These are phyloP conservation scores for Melieria crassipennis DNA, from an alignment of 2,888 invertebrate genomes.

Conservation along the genomic window DNA sequence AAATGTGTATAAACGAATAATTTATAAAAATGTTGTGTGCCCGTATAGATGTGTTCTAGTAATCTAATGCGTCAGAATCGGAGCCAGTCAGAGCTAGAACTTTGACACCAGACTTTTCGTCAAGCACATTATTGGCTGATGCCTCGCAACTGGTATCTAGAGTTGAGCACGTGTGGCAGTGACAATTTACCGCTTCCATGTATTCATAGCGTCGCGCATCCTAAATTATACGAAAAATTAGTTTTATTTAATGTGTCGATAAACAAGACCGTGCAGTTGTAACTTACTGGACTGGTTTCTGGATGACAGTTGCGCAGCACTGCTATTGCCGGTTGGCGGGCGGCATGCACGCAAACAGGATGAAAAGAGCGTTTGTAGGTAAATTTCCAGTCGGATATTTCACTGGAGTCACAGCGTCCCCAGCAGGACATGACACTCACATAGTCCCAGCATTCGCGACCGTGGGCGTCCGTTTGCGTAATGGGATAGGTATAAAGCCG, in stretches of 20 bases:
- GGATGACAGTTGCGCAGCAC: constrained; percentile 80
- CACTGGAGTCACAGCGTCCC: constrained; percentile 85
- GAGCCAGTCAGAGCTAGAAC: constrained; percentile 60
- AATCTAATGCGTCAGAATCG: constrained; percentile 60
- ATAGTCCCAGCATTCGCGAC: constrained; percentile 78
- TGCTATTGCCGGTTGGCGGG: constrained; percentile 73
- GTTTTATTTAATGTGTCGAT: constrained; percentile 18
- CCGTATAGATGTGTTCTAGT: constrained; percentile 44
- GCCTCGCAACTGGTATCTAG: constrained; percentile 79
- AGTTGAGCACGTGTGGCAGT: constrained; percentile 77
- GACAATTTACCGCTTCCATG: constrained; percentile 81
- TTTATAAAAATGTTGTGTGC: background rate
- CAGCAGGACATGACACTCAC: constrained; percentile 82
- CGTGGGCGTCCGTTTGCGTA: constrained; percentile 67
- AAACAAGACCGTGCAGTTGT: constrained; percentile 54
- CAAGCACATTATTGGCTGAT: constrained; percentile 62
- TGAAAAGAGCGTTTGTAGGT: constrained; percentile 87
- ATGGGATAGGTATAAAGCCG: constrained; percentile 75
- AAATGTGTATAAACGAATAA: constrained; percentile 2
- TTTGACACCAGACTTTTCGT: constrained; percentile 56
- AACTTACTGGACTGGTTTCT: constrained; percentile 66
- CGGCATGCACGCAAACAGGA: constrained; percentile 84
- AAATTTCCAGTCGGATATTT: constrained; percentile 90
- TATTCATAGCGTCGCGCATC: constrained; percentile 80
- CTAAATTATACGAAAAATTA: constrained; percentile 37